A percentile compares a stretch with the other conserved stretches of the same genome.
Conservation (phyloP, 2,113 vertebrate species). For the Acanthochromis polyacanthus region DNA sequence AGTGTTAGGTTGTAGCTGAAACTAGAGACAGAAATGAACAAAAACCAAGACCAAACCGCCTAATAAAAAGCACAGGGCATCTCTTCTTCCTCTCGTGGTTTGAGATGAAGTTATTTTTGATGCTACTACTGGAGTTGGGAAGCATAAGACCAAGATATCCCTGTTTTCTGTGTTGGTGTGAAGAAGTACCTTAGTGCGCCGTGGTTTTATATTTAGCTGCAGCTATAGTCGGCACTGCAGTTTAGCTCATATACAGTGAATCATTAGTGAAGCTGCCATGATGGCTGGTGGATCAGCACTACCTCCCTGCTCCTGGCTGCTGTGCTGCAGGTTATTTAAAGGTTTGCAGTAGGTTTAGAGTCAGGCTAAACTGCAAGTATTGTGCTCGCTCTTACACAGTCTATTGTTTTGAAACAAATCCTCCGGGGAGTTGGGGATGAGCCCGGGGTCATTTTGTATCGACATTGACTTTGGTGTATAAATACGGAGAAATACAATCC, state of each 20-base stretch:
- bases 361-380: constrained; percentile 21
- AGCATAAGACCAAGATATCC: constrained; percentile 37
- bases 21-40: background rate
- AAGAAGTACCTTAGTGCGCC: constrained; percentile 5
- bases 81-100: background rate
- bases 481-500: constrained; percentile 59
- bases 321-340: constrained; percentile 49
- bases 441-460: constrained; percentile 56
- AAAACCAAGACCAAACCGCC: background rate
- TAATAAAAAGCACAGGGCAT: constrained; percentile 18
- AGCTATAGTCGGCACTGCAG: constrained; percentile 32
- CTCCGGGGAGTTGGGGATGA: constrained; percentile 7
- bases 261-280: constrained; percentile 29
- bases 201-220: constrained; percentile 44
- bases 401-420: constrained; percentile 28
- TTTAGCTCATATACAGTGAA: constrained; percentile 30
- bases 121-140: background rate
- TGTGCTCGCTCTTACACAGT: background rate
- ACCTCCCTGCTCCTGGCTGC: constrained; percentile 21
- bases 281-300: constrained; percentile 23
- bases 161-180: constrained; percentile 19
- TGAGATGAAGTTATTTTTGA: constrained; percentile 41
- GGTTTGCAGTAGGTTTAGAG: constrained; percentile 21
- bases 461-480: constrained; percentile 42
- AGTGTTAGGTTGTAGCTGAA: background rate